Base-by-base conservation (phyloP, 1,140 invertebrate species). In the Phymorhynchus buccinoides region DNA sequence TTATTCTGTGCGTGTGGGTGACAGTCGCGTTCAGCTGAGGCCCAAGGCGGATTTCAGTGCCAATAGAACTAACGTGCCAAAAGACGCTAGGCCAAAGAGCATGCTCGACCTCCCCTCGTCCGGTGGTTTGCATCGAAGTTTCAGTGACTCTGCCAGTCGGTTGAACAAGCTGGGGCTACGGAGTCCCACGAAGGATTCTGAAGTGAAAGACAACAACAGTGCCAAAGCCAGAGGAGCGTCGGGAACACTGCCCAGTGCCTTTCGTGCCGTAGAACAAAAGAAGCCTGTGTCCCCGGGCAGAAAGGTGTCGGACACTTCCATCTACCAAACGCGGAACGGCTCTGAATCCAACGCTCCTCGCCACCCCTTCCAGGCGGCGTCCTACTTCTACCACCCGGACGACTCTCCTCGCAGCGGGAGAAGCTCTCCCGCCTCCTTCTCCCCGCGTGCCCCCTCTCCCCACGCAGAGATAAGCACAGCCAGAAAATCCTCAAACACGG, bases 111-210 rank as follows among this genome's bases (percentile, higher is more conserved):
- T 79, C 16, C 83, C 85, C 44, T 16, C 30, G 32, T n/a, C 32
- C 41, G 18, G 44, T 18, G 85, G 80, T 84, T 56, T 90, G 37
- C 89, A 90, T 30, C 84, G 89, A 62, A 89, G 88, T 85, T 68
- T 71, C 52, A 89, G 88, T 87, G 89, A 90, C 79, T 89, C 88
- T 42, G 85, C 87, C 2, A 86, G 88, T 14, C 81, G 86, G 42
- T 30, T 83, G 52, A 86, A 87, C 75, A 88, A 86, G 85, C 44
- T 35, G 75, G 83, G 62, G 37, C 44, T 41, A 35, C 42, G 79
- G 30, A 87, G 85, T 44, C 77, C 85, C 37, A 85, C 86, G 68
- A 86, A 83, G 27, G 84, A 84, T 7, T 82, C 86, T 3, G 42
- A 52, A 14, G 27, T 52, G 4, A 56, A 44, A 39, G 77, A 56